phyloP scores from a whole-genome alignment of 37 sponge, comb jelly and placozoan genomes.

The Ephydatia muelleri region DNA sequence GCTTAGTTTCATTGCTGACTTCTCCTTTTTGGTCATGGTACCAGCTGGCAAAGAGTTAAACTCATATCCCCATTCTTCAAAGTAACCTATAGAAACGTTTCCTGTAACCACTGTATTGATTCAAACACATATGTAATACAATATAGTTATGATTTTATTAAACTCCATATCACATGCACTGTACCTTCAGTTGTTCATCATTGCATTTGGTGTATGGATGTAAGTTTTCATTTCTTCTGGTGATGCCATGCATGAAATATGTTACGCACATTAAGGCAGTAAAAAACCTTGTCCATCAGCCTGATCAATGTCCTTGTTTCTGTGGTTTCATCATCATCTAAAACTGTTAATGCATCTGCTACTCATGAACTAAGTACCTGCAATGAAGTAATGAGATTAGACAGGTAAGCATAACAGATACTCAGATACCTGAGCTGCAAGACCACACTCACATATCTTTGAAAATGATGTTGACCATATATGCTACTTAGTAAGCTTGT shows the following conservation, averaged over 20 bases:
- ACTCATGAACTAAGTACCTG: constrained; percentile 43
- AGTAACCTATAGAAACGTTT: constrained; percentile 33
- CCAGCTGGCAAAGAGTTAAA: constrained; percentile 8
- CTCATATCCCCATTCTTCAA: constrained; percentile 26
- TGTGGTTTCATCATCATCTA: constrained; percentile 14
- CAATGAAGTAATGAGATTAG: neutral
- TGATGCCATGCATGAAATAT: constrained; percentile 10
- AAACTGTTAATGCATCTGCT: constrained; percentile 7
- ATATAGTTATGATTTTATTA: too few relatives aligned
- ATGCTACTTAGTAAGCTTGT: constrained; percentile 30
- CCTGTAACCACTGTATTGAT: constrained; percentile 18
- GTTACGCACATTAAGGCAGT: constrained; percentile 16
- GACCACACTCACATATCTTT: constrained; percentile 31
- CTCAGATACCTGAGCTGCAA: constrained; percentile 26
- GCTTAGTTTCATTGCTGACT: constrained; percentile 13
- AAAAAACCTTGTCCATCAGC: constrained; percentile 31
- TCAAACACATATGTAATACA: too few relatives aligned
- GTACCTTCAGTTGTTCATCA: constrained; percentile 31
- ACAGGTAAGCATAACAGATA: too few relatives aligned
- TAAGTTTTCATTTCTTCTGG: constrained; percentile 7
- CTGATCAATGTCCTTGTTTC: constrained; percentile 19
- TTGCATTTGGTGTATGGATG: neutral
- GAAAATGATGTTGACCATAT: constrained; percentile 32
- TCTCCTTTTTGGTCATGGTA: neutral
- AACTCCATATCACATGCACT: too few relatives aligned